phyloP scores from a whole-genome alignment of 2,113 vertebrate species.

The Oreochromis aureus region DNA sequence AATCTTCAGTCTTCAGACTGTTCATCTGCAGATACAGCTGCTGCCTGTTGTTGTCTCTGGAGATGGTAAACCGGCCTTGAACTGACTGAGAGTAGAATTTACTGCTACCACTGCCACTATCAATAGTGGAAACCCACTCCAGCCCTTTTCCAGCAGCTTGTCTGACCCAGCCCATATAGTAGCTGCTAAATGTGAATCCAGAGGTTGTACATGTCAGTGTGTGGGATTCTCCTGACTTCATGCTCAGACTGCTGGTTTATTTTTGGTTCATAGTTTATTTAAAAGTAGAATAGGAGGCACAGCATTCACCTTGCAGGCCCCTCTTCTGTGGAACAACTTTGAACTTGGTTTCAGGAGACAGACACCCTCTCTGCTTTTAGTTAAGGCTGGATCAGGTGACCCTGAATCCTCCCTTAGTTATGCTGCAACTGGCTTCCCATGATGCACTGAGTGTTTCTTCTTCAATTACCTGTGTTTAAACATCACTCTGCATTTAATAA shows the following conservation, averaged over 20 bases:
- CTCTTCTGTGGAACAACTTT: background rate
- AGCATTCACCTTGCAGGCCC: background rate
- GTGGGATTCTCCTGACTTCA: background rate
- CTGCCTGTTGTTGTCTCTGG: too few species aligned
- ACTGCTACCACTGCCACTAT: background rate
- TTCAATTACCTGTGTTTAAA: background rate
- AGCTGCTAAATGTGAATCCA: background rate
- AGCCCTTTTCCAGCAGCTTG: background rate
- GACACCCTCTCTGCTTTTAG: accelerated
- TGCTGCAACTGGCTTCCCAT: background rate
- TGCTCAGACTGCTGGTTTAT: background rate
- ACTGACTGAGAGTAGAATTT: background rate
- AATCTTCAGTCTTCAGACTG: background rate
- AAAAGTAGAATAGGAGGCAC: background rate
- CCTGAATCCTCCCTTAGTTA: background rate
- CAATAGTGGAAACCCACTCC: background rate
- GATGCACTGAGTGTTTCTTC: background rate
- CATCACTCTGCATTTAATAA: too few species aligned
- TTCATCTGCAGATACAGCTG: background rate
- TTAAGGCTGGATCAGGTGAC: background rate
- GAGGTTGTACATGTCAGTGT: background rate
- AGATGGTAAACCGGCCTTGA: too few species aligned
- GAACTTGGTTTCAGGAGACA: background rate
- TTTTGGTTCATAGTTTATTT: background rate
- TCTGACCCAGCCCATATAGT: background rate